Base-by-base conservation (phyloP, 2,797 vertebrate genomes). In the Harpagifer antarcticus region DNA sequence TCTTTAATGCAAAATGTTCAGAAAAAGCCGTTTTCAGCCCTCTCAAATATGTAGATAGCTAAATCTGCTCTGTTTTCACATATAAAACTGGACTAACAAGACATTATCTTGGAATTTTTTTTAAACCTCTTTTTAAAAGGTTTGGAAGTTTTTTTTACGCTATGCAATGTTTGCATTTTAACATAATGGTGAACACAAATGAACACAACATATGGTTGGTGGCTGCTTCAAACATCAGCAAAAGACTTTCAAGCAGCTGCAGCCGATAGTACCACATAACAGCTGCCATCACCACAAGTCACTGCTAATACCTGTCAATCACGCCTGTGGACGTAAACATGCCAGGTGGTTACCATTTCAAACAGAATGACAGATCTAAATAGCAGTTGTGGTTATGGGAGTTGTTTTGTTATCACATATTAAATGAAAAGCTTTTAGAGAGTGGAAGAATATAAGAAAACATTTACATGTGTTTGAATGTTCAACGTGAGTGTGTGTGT, bases 221-320 rank as follows among this genome's bases (percentile, higher is more conserved):
- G 40, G 52, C 50, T 83, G 74, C 71, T 78, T 85, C 20, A 81
- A 87, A 80, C 81, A 81, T 80, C 85, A 82, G 76, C 55, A 75
- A 43, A 73, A 74, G 77, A 64, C 63, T 66, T 62, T 67, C 58
- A 68, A 87, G 80, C 88, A 91, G 87, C 87, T 81, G 79, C 83
- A 86, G 83, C 74, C 82, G 74, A 59, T 66, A 74, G 78, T 55
- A 58, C 70, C 72, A 76, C 76, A 64, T n/a, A 86, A 68, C 90
- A 93, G 86, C 86, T 90, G 86, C 70, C 72, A 57, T 64, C 78
- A 71, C 65, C 68, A 70, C 57, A 45, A 81, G 67, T 67, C 83
- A 62, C 54, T 33, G 54, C 75, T 72, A 76, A 67, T 63, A 81
- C 55, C 78, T 88, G 86, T 84, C 88, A 88, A 72, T 90, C 84